Evolutionary conservation across 2,888 invertebrate genomes (phyloP), one percentile per base, ranked within the genome.

Genomic region (Habroteleia sp.): DNA sequence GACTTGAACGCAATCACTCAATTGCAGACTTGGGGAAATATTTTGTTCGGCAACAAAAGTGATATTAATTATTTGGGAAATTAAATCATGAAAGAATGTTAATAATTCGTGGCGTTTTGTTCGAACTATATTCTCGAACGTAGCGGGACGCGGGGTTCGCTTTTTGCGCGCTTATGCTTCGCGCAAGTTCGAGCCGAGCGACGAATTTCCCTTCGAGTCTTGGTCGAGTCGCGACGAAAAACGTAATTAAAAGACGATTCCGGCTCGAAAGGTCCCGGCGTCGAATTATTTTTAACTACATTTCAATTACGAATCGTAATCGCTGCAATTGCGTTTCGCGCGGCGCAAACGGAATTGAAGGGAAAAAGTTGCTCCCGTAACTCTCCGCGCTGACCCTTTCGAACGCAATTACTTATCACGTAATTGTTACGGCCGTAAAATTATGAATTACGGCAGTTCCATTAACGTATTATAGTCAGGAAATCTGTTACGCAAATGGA

Each of bases 321-420:
- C 6, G 14, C 14, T 1, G 37, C 5, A 60, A 60, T 58, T n/a
- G 25, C 44, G 25, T 42, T 20, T n/a, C 10, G 20, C 31, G 31
- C 16, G 14, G 29, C 41, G 14, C 14, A 8, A 58, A 23, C 16
- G 33, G 25, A 20, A 7, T 4, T 2, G n/a, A 25, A 23, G 23
- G 13, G 11, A 27, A n/a, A 31, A 33, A 58, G 7, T 3, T 23
- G 7, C 17, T 11, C 8, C 8, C 33, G 16, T 35, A 10, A 44
- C 46, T 60, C 35, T 46, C 17, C 14, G 7, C 11, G 17, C 13
- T 1, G 20, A 16, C 33, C 6, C 27, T 14, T 48, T 37, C 37
- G 44, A 48, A 35, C 37, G n/a, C 48, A 17, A 37, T 60, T 46
- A 46, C 44, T 58, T 58, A 44, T 46, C 42, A 33, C 23, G 14